A percentile compares a stretch with the other conserved stretches of the same genome.
These are phyloP conservation scores for Uloborus plumipes DNA, from an alignment of 2,888 invertebrate species.

Conservation along the genomic window DNA sequence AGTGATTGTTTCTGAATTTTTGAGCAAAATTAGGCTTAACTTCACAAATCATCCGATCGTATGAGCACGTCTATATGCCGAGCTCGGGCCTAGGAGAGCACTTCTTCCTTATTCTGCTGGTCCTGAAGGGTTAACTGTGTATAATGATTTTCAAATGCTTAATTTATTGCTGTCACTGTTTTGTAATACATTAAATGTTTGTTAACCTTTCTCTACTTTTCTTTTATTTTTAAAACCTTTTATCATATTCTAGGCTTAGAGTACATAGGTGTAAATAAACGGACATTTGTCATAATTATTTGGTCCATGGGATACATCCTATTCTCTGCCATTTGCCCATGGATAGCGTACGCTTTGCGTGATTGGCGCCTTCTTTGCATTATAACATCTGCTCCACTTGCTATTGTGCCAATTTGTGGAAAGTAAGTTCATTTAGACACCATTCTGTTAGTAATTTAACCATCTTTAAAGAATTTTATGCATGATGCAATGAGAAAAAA, in stretches of 20 bases:
- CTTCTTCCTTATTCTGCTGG: no score
- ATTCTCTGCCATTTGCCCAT: conserved; percentile 66
- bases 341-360: conserved; percentile 64
- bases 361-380: conserved; percentile 65
- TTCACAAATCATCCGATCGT: no score
- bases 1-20: no score
- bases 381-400: conserved; percentile 64
- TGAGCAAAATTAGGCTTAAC: no score
- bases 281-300: conserved; percentile 64
- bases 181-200: neutral
- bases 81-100: no score
- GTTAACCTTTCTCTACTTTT: neutral
- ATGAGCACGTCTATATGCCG: no score
- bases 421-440: conserved; percentile 31
- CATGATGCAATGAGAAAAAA: no score
- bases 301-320: conserved; percentile 65
- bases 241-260: conserved; percentile 58
- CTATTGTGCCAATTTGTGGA: conserved; percentile 50
- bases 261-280: conserved; percentile 65
- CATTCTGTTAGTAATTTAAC: no score
- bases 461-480: no score
- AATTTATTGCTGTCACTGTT: neutral
- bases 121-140: neutral
- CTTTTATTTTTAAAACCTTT: neutral
- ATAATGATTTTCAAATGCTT: neutral